Base-by-base conservation (phyloP, 2,888 invertebrate genomes). In the Eupithecia inturbata region DNA sequence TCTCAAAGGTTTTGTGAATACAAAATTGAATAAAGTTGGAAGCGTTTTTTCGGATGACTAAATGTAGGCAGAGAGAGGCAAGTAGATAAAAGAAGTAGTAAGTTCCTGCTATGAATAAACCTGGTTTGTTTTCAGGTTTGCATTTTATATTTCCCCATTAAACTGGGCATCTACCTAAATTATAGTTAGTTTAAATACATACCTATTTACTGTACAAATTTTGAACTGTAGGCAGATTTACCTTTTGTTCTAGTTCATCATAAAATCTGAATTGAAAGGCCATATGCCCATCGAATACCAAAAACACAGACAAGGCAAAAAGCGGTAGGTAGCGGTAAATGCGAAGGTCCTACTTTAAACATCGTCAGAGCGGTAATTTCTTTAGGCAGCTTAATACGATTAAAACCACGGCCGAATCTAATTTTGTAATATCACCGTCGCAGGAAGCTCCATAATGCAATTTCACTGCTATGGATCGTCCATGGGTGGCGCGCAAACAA, bases 381-480 rank as follows among this genome's bases (percentile, higher is more conserved):
- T 49, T 73, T 70, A 70, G 72, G 57, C 71, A 73, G 49, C 67
- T 66, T 73, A 71, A 76, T 71, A 60, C 67, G 62, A 76, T 76
- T 76, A 71, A 71, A 75, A 73, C 70, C 70, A 66, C 73, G 75
- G 73, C 68, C 28, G 60, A 76, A 73, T 76, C 73, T 76, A 73
- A 76, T 76, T 75, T 76, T 31, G 62, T 67, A 73, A 76, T 74
- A 73, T 74, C 69, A 76, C 70, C 67, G 73, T 73, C 74, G 64
- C 68, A 74, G 75, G 67, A 76, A 75, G 69, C 67, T 33, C 49
- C 67, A 68, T 75, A 73, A 75, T 75, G 72, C 76, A 74, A 77
- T 78, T 77, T 72, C 68, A 53, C 68, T 71, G 76, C 75, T 73
- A 68, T 72, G 73, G 75, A 78, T 81, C 77, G 70, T 66, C 57